Evolutionary conservation across 2,888 invertebrate species (phyloP), one percentile per base, ranked within the genome.

Genomic region (Meteorus cinctellus): DNA sequence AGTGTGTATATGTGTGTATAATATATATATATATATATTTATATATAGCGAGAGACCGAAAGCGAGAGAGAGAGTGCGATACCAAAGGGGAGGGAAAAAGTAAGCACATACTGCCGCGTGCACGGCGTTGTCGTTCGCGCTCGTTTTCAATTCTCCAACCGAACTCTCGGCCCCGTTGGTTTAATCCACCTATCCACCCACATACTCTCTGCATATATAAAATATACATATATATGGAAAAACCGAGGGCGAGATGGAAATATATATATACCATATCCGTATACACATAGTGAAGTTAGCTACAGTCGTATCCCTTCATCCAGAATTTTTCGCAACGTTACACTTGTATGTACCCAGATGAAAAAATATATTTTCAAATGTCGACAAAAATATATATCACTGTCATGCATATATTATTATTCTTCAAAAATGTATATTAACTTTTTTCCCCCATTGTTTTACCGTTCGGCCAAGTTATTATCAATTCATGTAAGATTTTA

Each of bases 171-270:
- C 36, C 29, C 41, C 75, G 55, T 60, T 48, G 71, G 76, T 76
- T 79, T 81, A 81, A 80, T 81, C 77, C 77, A 29, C 73, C 59
- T 48, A 68, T 55, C 55, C 74, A 73, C 68, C 68, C 76, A 60
- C 70, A 60, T 72, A 63, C 48, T 34, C 45, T 55, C 24, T 63
- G n/a, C 66, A 62, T 36, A 16, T 63, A 66, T 36, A 29, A 51
- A 67, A 72, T 65, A 31, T 70, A 68, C 72, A 82, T 83, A 82
- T 80, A 84, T 84, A 85, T 85, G 84, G 81, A 84, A 83, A 85
- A 84, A 77, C 76, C 48, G 55, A 68, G 59, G 75, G 76, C 41
- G 27, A 73, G 65, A 31, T 55, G 51, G 4, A 36, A 27, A 69
- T 68, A 68, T 63, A 51, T 19, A 31, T 45, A 65, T 70, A 62